Base-by-base conservation (phyloP, 2,888 invertebrate genomes). In the Ornithoptera alexandrae region DNA sequence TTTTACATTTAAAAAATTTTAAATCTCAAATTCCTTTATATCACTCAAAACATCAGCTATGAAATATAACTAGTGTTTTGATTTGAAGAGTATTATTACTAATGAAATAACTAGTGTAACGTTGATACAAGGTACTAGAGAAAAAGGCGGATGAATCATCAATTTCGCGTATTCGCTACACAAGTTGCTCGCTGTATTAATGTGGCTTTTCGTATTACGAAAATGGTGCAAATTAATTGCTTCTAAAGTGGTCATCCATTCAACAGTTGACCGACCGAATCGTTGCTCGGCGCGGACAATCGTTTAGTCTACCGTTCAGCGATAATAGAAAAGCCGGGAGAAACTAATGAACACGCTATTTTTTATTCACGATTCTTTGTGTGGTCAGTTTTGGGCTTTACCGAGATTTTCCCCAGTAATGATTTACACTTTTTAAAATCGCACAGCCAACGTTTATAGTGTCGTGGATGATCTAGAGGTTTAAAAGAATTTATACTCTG, bases 251-350 rank as follows among this genome's bases (percentile, higher is more conserved):
- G 67, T 67, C 67, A 67, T 60, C 60, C 60, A 61, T 67, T 67
- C 60, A 67, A 67, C 60, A 39, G 61, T 67, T 61, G 61, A 67
- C 61, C 53, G 67, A 67, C 66, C 53, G 61, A 56, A 61, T 46
- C 53, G 61, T 59, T 59, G 42, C 46, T 61, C 18, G 39, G 39
- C 53, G 60, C 60, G 62, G 68, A 63, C 71, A 30, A 60, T 62
- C 63, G 53, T 67, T 71, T 71, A 71, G 67, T 73, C 69, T 70
- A 61, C 78, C 75, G 78, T 79, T 78, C 78, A 74, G 75, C 77
- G 76, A 77, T 78, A 79, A 79, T 79, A 81, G 79, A 82, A 78
- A 77, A 76, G 78, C 74, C 75, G 73, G 74, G 74, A 74, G 74
- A 77, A 42, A 22, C n/a, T 22, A 30, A 36, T 66, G 18, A 30